phyloP scores from a whole-genome alignment of 2,888 invertebrate species.

The Sphaerophoria rueppellii region DNA sequence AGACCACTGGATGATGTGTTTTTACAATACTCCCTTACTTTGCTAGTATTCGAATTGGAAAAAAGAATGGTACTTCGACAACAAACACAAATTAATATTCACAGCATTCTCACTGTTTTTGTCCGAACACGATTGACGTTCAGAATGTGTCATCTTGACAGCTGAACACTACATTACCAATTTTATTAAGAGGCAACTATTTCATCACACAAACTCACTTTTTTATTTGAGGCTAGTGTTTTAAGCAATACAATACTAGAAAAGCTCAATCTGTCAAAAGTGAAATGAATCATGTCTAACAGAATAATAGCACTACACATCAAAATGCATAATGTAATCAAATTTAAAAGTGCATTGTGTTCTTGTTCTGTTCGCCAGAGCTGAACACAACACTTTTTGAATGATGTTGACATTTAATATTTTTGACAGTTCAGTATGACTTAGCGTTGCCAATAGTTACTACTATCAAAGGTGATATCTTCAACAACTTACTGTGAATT shows the following conservation, averaged over 20 bases:
- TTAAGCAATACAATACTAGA: not conserved
- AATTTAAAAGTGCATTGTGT: not conserved
- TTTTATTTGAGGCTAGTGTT: not conserved
- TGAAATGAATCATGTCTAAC: not conserved
- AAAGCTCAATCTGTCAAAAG: not conserved
- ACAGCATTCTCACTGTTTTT: too few relatives aligned
- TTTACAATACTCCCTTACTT: too few relatives aligned
- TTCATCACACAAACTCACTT: not conserved
- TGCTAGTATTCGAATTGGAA: too few relatives aligned
- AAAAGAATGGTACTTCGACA: too few relatives aligned
- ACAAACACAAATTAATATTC: too few relatives aligned
- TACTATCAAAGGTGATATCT: constrained; percentile 9
- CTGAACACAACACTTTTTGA: not conserved
- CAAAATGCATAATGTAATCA: not conserved
- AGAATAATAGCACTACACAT: not conserved
- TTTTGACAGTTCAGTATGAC: not conserved
- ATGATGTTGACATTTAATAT: too few relatives aligned
- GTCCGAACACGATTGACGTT: too few relatives aligned
- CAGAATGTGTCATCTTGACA: too few relatives aligned
- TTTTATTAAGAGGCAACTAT: too few relatives aligned
- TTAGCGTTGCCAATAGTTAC: not conserved
- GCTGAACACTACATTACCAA: too few relatives aligned
- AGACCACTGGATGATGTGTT: too few relatives aligned
- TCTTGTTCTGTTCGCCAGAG: not conserved
- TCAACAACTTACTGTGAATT: constrained; percentile 50